Percentiles rank a stretch among this genome's conserved stretches.
These are phyloP conservation scores for Cossypha polioptera DNA, from an alignment of 2,797 vertebrate genomes.

Conservation along the genomic window DNA sequence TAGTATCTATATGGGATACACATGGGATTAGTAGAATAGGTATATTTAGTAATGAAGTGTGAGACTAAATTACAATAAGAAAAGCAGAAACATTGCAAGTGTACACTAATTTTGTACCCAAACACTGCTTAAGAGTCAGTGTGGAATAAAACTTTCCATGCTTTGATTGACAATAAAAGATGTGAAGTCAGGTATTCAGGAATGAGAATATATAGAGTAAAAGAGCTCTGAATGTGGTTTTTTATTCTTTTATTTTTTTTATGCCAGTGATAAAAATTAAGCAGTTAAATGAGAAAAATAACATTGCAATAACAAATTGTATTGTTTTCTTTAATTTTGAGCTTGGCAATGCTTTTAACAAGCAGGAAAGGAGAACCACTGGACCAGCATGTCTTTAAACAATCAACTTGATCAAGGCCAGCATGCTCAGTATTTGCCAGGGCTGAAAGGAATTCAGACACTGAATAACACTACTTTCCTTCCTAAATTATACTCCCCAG, in stretches of 20 bases:
- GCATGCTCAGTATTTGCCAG: accelerated
- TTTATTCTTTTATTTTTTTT: too few relatives aligned
- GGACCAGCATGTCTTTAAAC: not conserved
- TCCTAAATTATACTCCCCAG: not conserved
- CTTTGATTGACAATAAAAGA: not conserved
- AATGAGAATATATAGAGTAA: not conserved
- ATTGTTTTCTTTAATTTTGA: not conserved
- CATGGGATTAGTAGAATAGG: not conserved
- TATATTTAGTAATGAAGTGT: not conserved
- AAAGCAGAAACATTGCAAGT: not conserved
- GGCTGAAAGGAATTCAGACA: not conserved
- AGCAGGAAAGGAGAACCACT: not conserved
- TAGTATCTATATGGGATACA: not conserved
- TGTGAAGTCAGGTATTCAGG: not conserved
- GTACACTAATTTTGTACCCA: not conserved
- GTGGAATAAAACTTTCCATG: not conserved
- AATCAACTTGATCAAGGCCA: not conserved
- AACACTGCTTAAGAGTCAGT: not conserved
- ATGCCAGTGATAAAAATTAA: not conserved
- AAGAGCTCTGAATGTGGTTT: accelerated
- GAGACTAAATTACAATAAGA: not conserved
- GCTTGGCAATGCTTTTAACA: not conserved
- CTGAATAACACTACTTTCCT: not conserved
- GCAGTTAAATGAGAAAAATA: not conserved
- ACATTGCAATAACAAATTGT: not conserved